These are phyloP conservation scores for Salminus brasiliensis DNA, from an alignment of 2,113 vertebrate species.

Conservation along the genomic window DNA sequence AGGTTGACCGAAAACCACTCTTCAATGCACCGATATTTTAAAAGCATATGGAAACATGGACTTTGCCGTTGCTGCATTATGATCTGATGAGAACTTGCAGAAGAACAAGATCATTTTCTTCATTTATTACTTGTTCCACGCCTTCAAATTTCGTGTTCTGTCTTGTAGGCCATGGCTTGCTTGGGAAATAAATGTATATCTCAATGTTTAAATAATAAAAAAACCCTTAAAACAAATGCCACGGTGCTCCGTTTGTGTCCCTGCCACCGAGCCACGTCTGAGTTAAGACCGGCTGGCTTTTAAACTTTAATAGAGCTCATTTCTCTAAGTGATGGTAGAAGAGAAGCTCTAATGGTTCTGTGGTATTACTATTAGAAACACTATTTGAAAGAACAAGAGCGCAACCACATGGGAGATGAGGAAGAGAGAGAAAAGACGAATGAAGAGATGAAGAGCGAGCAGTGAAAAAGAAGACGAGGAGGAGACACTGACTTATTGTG, in stretches of 20 bases:
- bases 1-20: too few relatives aligned
- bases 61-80: too few relatives aligned
- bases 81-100: too few relatives aligned
- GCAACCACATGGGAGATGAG: not conserved
- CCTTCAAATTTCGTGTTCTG: not conserved
- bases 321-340: constrained; percentile 35
- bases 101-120: too few relatives aligned
- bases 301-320: constrained; percentile 33
- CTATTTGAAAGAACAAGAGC: not conserved
- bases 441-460: constrained; percentile 50
- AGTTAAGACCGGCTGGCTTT: constrained; percentile 33
- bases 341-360: constrained; percentile 41
- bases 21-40: too few relatives aligned
- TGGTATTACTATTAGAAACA: constrained; percentile 33
- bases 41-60: too few relatives aligned
- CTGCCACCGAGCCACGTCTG: constrained; percentile 1
- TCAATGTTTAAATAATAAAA: not conserved
- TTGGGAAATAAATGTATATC: too few relatives aligned
- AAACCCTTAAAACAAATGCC: not conserved
- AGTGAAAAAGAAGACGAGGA: constrained; percentile 48
- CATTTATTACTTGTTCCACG: too few relatives aligned
- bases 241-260: not conserved
- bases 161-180: not conserved
- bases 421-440: constrained; percentile 16
- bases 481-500: constrained; percentile 67